These are phyloP conservation scores for Neomonachus schauinslandi DNA, from an alignment of 2,113 vertebrate species.

Conservation along the genomic window DNA sequence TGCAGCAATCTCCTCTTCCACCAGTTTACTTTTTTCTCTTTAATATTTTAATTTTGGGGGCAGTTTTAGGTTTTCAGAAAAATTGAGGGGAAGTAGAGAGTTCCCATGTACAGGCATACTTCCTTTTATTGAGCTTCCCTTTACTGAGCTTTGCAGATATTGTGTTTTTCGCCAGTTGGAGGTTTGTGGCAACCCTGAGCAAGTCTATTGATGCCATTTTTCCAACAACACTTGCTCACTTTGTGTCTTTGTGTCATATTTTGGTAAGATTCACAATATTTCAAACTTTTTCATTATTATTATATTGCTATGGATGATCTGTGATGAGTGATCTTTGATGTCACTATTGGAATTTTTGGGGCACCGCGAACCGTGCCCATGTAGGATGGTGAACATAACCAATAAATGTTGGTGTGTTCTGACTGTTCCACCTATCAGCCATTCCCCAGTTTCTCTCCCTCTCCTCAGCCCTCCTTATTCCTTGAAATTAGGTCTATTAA, in stretches of 20 bases:
- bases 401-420: neutral
- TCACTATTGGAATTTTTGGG: neutral
- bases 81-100: neutral
- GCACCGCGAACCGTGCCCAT: neutral
- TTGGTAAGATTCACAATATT: neutral
- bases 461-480: neutral
- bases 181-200: neutral
- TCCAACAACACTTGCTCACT: neutral
- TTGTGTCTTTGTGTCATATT: neutral
- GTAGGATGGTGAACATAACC: neutral
- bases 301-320: neutral
- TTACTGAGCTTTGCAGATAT: neutral
- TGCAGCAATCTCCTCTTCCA: neutral
- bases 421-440: neutral
- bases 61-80: neutral
- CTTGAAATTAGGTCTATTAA: neutral
- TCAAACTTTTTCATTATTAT: neutral
- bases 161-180: neutral
- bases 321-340: neutral
- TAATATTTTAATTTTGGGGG: neutral
- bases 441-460: neutral
- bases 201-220: neutral
- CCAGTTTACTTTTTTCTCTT: neutral
- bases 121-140: neutral
- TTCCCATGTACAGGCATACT: neutral